These are phyloP conservation scores for Protomyctophum bolini DNA, from an alignment of 2,113 vertebrate species.

Conservation along the genomic window DNA sequence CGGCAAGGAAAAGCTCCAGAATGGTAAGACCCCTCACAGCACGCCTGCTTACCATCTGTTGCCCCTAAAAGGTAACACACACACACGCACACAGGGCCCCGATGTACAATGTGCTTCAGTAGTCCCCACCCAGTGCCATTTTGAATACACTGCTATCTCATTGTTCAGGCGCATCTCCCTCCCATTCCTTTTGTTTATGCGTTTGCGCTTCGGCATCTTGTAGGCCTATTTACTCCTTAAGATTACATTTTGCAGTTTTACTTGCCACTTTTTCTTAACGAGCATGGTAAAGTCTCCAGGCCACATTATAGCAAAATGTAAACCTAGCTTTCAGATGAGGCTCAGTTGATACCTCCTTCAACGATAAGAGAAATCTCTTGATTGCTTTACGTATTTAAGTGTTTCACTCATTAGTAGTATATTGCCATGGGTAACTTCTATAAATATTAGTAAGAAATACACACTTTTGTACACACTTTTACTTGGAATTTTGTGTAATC, in stretches of 20 bases:
- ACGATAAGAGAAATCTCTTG: too few relatives aligned
- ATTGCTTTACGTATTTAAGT: background rate
- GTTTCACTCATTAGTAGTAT: background rate
- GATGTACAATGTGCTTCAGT: conserved; percentile 5
- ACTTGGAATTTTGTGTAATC: background rate
- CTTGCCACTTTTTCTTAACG: conserved; percentile 1
- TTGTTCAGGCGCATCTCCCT: conserved; percentile 18
- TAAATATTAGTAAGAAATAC: background rate
- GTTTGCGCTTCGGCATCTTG: background rate
- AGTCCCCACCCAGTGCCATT: conserved; percentile 5
- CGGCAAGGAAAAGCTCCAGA: conserved; percentile 97
- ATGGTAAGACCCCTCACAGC: conserved; percentile 84
- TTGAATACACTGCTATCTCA: conserved; percentile 40
- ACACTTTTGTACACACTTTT: conserved; percentile 9
- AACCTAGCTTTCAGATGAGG: too few relatives aligned
- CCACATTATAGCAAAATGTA: too few relatives aligned
- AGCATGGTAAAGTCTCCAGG: too few relatives aligned
- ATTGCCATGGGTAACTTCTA: background rate
- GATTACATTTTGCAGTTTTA: background rate
- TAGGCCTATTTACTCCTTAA: background rate
- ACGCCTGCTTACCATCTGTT: conserved; percentile 12
- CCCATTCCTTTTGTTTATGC: background rate
- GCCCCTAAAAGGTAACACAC: conserved; percentile 21
- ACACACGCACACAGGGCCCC: conserved; percentile 2
- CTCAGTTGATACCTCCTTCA: too few relatives aligned